These are phyloP conservation scores for Hylaeus volcanicus DNA, from an alignment of 1,140 invertebrate species.

Conservation along the genomic window DNA sequence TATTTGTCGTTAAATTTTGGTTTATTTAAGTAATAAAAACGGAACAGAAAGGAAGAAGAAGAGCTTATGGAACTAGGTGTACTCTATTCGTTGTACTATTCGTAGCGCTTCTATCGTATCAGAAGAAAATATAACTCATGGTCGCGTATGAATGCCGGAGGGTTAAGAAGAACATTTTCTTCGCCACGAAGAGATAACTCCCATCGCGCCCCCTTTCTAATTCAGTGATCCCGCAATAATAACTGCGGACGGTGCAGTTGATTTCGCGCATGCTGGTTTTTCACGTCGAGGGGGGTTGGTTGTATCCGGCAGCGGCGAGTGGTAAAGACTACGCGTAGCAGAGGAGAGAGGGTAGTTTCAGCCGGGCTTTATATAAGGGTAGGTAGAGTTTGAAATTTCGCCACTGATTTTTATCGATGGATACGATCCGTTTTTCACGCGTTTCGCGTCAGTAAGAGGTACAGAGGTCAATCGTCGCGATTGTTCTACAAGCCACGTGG, in stretches of 20 bases:
- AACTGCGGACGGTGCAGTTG: background rate
- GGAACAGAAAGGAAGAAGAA: no score
- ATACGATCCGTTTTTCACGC: constrained; percentile 7
- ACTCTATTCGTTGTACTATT: no score
- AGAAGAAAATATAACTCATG: no score
- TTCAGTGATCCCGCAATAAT: background rate
- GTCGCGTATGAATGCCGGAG: background rate
- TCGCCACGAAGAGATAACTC: background rate
- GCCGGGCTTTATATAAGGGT: constrained; percentile 59
- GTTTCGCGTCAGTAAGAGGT: background rate
- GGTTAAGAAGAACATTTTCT: background rate
- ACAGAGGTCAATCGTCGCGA: background rate
- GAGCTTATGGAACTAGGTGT: no score
- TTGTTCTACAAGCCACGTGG: background rate
- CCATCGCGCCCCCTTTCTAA: background rate
- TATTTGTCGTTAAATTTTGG: no score
- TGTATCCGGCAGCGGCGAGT: background rate
- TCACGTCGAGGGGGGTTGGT: constrained; percentile 35
- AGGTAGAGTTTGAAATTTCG: constrained; percentile 53
- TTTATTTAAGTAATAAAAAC: no score
- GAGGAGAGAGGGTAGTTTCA: constrained; percentile 41
- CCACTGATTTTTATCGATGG: constrained; percentile 54
- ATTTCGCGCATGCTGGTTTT: constrained; percentile 62
- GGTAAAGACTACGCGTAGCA: constrained; percentile 12
- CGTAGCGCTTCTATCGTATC: no score